These are phyloP conservation scores for Teleogryllus occipitalis DNA, from an alignment of 1,140 invertebrate genomes.

Conservation along the genomic window DNA sequence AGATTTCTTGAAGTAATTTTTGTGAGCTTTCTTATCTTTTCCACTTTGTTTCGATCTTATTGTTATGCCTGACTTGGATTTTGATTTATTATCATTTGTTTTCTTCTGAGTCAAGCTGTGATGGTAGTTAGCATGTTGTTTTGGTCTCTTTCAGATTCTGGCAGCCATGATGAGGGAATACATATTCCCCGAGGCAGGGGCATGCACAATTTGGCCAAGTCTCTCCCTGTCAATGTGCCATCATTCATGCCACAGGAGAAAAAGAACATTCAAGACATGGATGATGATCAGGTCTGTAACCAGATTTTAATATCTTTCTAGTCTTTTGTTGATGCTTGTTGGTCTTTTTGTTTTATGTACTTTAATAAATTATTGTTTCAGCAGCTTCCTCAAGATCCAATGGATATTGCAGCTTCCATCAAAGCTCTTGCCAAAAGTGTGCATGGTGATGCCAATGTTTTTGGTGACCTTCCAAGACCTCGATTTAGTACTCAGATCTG, in stretches of 20 bases:
- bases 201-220: constrained; percentile 42
- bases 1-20: neutral
- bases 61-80: no score
- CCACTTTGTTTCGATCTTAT: neutral
- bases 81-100: no score
- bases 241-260: constrained; percentile 36
- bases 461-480: constrained; percentile 72
- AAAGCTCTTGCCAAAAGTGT: constrained; percentile 77
- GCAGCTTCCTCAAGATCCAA: constrained; percentile 33
- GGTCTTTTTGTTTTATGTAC: neutral
- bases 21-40: neutral
- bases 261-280: constrained; percentile 34
- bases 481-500: constrained; percentile 73
- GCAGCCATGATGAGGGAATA: constrained; percentile 39
- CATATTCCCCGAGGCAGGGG: constrained; percentile 36
- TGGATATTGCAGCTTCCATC: constrained; percentile 78
- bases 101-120: no score
- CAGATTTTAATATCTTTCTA: neutral
- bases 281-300: constrained; percentile 38
- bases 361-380: constrained; percentile 25
- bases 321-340: neutral
- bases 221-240: constrained; percentile 46
- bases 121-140: neutral
- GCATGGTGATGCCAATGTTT: constrained; percentile 67
- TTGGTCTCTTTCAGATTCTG: constrained; percentile 33